Conservation (phyloP, 2,888 invertebrate species). For the Heliconius aoede region DNA sequence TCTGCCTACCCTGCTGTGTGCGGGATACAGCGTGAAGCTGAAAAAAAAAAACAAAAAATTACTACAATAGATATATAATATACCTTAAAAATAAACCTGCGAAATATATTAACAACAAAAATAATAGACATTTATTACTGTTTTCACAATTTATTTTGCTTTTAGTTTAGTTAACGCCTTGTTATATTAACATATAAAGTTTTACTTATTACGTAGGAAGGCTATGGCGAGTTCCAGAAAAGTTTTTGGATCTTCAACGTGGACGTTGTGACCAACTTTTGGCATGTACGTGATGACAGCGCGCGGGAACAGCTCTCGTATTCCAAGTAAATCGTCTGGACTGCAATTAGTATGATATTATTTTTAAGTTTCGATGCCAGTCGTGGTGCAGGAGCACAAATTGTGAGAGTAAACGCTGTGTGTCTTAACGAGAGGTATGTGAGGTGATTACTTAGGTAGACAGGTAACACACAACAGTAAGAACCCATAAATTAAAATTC, state of each 20-base stretch:
- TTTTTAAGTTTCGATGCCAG: not conserved
- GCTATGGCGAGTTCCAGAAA: slow-evolving; percentile 72
- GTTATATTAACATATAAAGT: slow-evolving; percentile 35
- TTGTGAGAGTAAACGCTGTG: not conserved
- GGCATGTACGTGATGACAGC: slow-evolving; percentile 67
- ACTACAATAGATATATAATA: not conserved
- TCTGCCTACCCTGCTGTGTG: too few species aligned
- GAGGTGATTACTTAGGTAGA: too few species aligned
- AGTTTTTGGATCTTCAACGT: slow-evolving; percentile 65
- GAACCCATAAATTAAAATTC: too few species aligned
- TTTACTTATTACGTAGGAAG: slow-evolving; percentile 61
- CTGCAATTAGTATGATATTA: slow-evolving; percentile 54
- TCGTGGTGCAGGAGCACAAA: too few species aligned
- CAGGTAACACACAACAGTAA: too few species aligned
- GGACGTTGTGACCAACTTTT: slow-evolving; percentile 64
- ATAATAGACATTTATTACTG: slow-evolving; percentile 8
- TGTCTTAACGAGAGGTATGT: too few species aligned
- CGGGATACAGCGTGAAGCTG: too few species aligned
- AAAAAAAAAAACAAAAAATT: not conserved
- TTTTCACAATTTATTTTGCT: slow-evolving; percentile 47
- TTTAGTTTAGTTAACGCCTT: slow-evolving; percentile 48
- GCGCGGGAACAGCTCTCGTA: slow-evolving; percentile 77
- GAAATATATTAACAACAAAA: not conserved
- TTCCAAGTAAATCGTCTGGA: slow-evolving; percentile 83
- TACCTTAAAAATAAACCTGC: not conserved